Evolutionary conservation across 1,140 invertebrate genomes (phyloP), one percentile per base, ranked within the genome.

Genomic region (Drosophila guanche): DNA sequence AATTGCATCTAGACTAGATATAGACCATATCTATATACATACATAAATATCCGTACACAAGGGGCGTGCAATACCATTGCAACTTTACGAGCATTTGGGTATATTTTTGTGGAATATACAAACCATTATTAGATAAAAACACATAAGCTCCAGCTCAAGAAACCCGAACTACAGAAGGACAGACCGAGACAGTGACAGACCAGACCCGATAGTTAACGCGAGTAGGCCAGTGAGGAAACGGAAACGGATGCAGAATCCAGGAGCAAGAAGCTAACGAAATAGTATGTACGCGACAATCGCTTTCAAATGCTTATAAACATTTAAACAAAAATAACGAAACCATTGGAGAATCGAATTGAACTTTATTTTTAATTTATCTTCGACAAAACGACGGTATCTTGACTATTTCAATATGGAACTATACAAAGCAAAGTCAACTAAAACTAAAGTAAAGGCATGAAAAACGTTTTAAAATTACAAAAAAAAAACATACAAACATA

Each of bases 51-150:
- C 42, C 51, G 58, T 55, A 56, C 59, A 57, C 40, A 61, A 56
- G 78, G 76, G 61, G 68, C 71, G 71, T 71, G 73, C 46, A 78
- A 70, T 62, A 69, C 42, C 52, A 55, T 67, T 79, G 76, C 77
- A 79, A 67, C 60, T 65, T 62, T 48, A 70, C 53, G 76, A 80
- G 77, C 81, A 80, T 76, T 74, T 86, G 77, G 57, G 81, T 86
- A 86, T 86, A 86, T 86, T 81, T 88, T 85, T 81, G 75, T 86
- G 72, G 48, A 86, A 88, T 86, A 78, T 86, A 83, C 79, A 77
- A 71, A 51, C 47, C 62, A 79, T 62, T 66, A 72, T 56, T 55
- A 62, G 25, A 66, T 54, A 61, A 52, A 57, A 23, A 55, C 43
- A 72, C 41, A 57, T 53, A 62, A 66, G 73, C 77, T 81, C 83